Percentiles rank a stretch among this genome's conserved stretches.
phyloP scores from a whole-genome alignment of 2,113 vertebrate species.

The Peromyscus polionotus region DNA sequence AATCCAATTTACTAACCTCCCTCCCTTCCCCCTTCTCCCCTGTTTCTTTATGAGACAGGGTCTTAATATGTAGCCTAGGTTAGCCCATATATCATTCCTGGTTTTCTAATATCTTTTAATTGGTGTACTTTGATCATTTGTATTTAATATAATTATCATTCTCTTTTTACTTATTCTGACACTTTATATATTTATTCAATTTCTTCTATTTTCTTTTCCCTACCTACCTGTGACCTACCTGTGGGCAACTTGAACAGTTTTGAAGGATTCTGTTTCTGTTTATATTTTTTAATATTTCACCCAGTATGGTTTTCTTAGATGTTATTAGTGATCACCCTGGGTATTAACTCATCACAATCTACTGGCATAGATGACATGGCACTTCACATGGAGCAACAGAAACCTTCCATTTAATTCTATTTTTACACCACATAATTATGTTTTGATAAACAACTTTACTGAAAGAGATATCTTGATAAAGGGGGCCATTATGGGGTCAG shows the following conservation, averaged over 20 bases:
- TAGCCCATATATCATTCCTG: not conserved
- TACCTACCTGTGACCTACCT: not conserved
- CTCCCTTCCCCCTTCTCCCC: no score
- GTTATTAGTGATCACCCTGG: not conserved
- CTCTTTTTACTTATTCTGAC: not conserved
- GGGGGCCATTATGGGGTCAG: no score
- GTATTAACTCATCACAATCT: not conserved
- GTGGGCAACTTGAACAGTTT: not conserved
- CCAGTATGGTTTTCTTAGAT: not conserved
- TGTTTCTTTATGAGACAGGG: not conserved
- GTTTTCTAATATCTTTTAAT: slow-evolving; percentile 29
- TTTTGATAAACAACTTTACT: not conserved
- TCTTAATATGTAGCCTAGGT: not conserved
- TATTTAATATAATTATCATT: slow-evolving; percentile 6
- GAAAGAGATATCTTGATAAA: no score
- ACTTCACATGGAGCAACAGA: slow-evolving; percentile 24
- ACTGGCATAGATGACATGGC: not conserved
- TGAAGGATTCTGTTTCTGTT: slow-evolving; percentile 24
- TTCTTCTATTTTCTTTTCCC: not conserved
- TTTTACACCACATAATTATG: not conserved
- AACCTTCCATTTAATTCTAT: slow-evolving; percentile 7
- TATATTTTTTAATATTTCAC: not conserved
- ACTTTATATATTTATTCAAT: not conserved
- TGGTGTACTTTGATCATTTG: slow-evolving; percentile 14
- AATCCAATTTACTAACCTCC: not conserved